Base-by-base conservation (phyloP, 2,888 invertebrate genomes). In the Clunio marinus region DNA sequence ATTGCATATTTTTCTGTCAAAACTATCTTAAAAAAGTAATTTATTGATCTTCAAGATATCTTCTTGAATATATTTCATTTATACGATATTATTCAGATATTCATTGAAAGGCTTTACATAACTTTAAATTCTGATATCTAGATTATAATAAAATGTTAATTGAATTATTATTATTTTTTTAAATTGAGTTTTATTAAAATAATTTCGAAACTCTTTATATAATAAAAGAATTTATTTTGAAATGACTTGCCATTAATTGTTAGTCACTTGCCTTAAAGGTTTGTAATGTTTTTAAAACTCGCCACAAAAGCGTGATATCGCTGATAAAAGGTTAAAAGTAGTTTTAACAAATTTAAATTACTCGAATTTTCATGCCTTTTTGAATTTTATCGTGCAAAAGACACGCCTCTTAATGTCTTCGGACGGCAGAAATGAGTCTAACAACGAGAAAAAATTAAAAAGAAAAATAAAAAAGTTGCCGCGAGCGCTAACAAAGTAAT, bases 401-500 rank as follows among this genome's bases (percentile, higher is more conserved):
- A 66, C 55, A 66, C 66, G 66, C 66, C 66, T 63, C 17, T 51
- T 20, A 17, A 2, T 17, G 17, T 27, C 57, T 22, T 51, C 51
- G 22, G 51, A 51, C 57, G 57, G 25, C 27, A n/a, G 25, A 57
- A 57, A 57, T 32, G 32, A n/a, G 57, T 57, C 22, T 13, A 66
- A 35, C 27, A 66, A 55, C 15, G 58, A 28, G 35, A 27, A 55
- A 46, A 4, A 32, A 35, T 24, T 13, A 63, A 25, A n/a, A 20
- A 60, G 20, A 46, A 65, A 46, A 51, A 59, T 22, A 59, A 35
- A 13, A 59, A 59, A 59, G 25, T 32, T 32, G 55, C 66, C 66
- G 66, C 51, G 27, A 66, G 66, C 66, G 28, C n/a, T 27, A 66
- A 66, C 66, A 66, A 65, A 65, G 63, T 65, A 65, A 65, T 66